These are phyloP conservation scores for Agrilus cyanescens DNA, from an alignment of 2,888 invertebrate species.

Conservation along the genomic window DNA sequence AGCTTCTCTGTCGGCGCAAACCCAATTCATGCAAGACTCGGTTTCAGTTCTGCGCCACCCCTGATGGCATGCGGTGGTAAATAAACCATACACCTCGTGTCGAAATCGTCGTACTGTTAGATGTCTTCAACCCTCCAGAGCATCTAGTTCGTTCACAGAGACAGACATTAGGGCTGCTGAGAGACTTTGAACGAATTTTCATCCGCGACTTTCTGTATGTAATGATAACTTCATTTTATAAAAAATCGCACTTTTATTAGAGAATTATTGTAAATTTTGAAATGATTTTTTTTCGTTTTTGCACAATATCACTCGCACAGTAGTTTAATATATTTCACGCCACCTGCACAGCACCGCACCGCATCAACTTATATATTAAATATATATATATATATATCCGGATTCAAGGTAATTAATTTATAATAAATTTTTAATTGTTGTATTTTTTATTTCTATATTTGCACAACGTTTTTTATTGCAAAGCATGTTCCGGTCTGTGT, in stretches of 20 bases:
- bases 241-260: conserved; percentile 9
- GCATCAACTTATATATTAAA: conserved; percentile 19
- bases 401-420: conserved; percentile 19
- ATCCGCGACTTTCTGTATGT: conserved; percentile 5
- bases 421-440: conserved; percentile 4
- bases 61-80: conserved; percentile 27
- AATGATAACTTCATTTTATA: not conserved
- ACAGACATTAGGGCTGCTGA: conserved; percentile 17
- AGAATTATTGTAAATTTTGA: conserved; percentile 10
- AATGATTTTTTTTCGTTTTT: conserved; percentile 19
- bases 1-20: conserved; percentile 29
- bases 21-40: conserved; percentile 23
- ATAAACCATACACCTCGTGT: conserved; percentile 21
- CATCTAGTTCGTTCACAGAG: conserved; percentile 14
- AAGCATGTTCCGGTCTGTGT: no score
- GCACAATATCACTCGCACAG: conserved; percentile 18
- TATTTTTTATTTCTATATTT: not conserved
- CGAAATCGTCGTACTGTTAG: conserved; percentile 23
- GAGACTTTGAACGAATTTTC: conserved; percentile 13
- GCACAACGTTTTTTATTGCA: no score
- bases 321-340: conserved; percentile 13
- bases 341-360: conserved; percentile 16
- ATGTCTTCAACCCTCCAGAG: conserved; percentile 19
- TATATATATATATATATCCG: conserved; percentile 16
- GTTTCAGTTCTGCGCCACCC: conserved; percentile 31